These are phyloP conservation scores for Moxostoma hubbsi DNA, from an alignment of 2,797 vertebrate species.

Conservation along the genomic window DNA sequence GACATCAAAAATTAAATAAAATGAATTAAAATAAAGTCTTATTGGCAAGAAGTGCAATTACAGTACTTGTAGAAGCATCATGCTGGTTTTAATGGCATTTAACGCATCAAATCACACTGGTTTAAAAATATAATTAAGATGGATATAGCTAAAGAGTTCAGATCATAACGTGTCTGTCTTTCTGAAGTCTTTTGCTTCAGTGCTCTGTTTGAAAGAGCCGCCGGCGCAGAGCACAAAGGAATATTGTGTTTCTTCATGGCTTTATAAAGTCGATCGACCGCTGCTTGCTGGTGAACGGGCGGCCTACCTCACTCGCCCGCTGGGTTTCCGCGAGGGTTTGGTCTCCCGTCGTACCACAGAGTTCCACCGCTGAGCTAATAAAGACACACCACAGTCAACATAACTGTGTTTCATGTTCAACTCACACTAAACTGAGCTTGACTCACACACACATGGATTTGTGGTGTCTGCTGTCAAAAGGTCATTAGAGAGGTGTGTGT, in stretches of 20 bases:
- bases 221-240: neutral
- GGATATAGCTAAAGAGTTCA: neutral
- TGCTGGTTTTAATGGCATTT: slow-evolving; percentile 17
- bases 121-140: slow-evolving; percentile 34
- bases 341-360: neutral
- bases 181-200: slow-evolving; percentile 17
- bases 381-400: slow-evolving; percentile 15
- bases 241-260: slow-evolving; percentile 1
- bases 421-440: neutral
- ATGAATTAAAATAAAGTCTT: no score
- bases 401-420: neutral
- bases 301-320: neutral
- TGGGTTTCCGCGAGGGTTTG: neutral
- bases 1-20: no score
- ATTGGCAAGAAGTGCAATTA: no score
- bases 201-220: neutral
- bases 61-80: neutral
- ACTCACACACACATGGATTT: neutral
- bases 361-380: slow-evolving; percentile 37
- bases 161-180: slow-evolving; percentile 32
- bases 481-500: slow-evolving; percentile 14
- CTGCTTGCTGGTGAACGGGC: neutral
- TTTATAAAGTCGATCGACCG: slow-evolving; percentile 39
- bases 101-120: slow-evolving; percentile 15
- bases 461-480: neutral